Evolutionary conservation across 1,140 invertebrate species (phyloP).

Genomic region (Rhagoletis pomonella): DNA sequence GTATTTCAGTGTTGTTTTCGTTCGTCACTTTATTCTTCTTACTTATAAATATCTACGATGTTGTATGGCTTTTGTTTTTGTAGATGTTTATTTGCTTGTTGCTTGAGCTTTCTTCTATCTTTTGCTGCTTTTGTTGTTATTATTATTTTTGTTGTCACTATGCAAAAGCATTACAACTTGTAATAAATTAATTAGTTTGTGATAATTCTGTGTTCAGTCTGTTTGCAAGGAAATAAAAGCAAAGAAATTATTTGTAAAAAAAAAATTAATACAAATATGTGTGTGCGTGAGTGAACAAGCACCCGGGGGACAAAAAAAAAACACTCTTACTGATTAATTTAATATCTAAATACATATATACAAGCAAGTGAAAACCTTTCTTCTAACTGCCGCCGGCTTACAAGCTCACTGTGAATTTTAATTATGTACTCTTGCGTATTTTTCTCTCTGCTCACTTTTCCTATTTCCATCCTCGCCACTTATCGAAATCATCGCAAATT

Average conservation of each 20-base stretch:
- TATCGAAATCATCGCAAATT: conserved; percentile 27
- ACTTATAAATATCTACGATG: background rate
- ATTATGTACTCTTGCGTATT: background rate
- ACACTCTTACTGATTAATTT: background rate
- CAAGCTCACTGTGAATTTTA: conserved; percentile 14
- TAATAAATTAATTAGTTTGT: conserved; percentile 38
- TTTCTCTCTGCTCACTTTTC: background rate
- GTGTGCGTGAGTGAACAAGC: background rate
- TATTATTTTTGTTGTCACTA: background rate
- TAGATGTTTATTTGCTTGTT: background rate
- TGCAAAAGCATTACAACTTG: background rate
- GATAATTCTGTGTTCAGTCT: background rate
- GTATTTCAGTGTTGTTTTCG: background rate
- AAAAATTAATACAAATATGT: background rate
- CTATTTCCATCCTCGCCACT: background rate
- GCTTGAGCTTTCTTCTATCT: background rate
- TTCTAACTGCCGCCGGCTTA: background rate
- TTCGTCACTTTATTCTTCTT: too few relatives aligned
- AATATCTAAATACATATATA: too few relatives aligned
- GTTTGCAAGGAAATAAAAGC: too few relatives aligned
- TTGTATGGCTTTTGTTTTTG: background rate
- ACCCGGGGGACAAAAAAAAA: background rate
- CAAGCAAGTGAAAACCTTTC: too few relatives aligned
- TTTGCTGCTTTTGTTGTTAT: background rate
- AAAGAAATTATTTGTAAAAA: too few relatives aligned